Evolutionary conservation across 1,140 invertebrate species (phyloP).

Genomic region (Yoshiicerus persimilis): DNA sequence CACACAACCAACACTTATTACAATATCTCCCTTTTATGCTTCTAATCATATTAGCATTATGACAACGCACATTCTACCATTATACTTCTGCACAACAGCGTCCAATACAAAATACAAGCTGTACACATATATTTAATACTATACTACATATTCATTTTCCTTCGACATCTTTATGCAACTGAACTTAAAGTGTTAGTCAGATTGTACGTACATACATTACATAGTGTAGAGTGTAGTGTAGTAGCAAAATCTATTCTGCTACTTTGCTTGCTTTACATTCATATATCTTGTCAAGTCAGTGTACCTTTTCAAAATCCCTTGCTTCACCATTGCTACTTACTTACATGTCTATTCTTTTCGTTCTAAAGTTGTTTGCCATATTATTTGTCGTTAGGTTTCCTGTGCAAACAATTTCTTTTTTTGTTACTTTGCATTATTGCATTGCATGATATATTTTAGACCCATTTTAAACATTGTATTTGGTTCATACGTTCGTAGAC

Average conservation of each 20-base stretch:
- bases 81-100: neutral
- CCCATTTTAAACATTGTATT: neutral
- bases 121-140: neutral
- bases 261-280: neutral
- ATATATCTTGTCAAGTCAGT: slow-evolving; percentile 22
- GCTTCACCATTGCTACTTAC: neutral
- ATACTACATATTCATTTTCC: neutral
- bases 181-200: no score
- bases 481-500: no score
- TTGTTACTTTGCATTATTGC: neutral
- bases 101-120: no score
- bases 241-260: neutral
- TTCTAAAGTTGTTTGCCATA: slow-evolving; percentile 9
- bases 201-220: neutral
- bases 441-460: neutral
- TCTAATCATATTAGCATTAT: slow-evolving; percentile 37
- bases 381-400: slow-evolving; percentile 8
- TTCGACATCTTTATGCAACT: neutral
- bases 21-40: slow-evolving; percentile 23
- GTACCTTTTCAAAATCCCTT: slow-evolving; percentile 9
- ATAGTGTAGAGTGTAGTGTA: neutral
- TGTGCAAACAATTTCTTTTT: slow-evolving; percentile 18
- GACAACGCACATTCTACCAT: slow-evolving; percentile 18
- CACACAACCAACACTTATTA: neutral
- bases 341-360: neutral